Evolutionary conservation across 2,113 vertebrate species (phyloP).

Genomic region (Ibidorhyncha struthersii): DNA sequence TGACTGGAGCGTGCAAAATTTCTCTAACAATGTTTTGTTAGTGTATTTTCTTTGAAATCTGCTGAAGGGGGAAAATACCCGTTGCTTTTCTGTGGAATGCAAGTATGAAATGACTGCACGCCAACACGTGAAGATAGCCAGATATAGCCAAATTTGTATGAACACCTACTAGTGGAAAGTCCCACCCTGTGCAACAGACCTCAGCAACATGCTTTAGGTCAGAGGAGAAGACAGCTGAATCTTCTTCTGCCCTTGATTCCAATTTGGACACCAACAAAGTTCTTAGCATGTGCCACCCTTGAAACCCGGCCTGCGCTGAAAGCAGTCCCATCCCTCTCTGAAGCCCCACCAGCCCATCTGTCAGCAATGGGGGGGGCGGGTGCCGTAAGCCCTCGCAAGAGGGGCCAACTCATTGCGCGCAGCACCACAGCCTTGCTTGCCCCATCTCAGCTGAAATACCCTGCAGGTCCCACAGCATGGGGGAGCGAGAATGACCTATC

Average conservation of each 20-base stretch:
- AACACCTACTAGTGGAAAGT: slow-evolving; percentile 42
- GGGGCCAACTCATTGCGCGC: rapidly evolving
- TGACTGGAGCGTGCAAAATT: background rate
- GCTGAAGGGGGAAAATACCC: background rate
- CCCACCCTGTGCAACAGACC: background rate
- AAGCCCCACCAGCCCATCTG: background rate
- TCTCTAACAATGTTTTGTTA: background rate
- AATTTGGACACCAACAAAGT: background rate
- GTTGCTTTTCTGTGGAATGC: background rate
- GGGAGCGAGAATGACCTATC: background rate
- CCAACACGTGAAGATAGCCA: background rate
- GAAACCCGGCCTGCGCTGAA: background rate
- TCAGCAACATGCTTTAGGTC: background rate
- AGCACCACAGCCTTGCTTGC: background rate
- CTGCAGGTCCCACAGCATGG: background rate
- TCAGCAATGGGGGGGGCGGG: background rate
- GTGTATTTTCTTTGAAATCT: slow-evolving; percentile 22
- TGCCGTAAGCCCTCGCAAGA: background rate
- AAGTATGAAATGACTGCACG: slow-evolving; percentile 41
- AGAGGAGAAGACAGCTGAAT: background rate
- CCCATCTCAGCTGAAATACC: background rate
- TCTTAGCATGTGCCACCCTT: background rate
- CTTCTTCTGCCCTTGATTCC: background rate
- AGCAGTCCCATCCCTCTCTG: background rate
- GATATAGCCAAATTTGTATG: background rate